Conservation (phyloP, 1,140 invertebrate species). For the Lanistes nyassanus region DNA sequence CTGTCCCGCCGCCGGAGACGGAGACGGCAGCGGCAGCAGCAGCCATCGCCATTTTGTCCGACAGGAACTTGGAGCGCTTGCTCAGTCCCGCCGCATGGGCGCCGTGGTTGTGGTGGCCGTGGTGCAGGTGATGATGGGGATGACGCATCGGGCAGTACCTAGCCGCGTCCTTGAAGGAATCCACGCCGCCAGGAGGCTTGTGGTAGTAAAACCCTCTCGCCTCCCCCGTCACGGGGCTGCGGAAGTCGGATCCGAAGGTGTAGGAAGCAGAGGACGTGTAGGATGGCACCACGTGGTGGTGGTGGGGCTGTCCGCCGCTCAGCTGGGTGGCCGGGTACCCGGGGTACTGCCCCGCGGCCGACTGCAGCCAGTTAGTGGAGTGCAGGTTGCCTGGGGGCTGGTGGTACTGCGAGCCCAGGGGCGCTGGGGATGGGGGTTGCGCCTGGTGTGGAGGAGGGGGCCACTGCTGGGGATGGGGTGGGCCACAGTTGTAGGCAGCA, state of each 20-base stretch:
- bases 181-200: not conserved
- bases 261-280: not conserved
- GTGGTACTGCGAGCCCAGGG: constrained; percentile 48
- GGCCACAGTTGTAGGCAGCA: constrained; percentile 45
- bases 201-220: constrained; percentile 33
- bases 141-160: constrained; percentile 31
- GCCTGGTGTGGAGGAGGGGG: constrained; percentile 39
- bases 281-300: not conserved
- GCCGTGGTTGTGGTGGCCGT: constrained; percentile 22
- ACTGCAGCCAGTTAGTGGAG: constrained; percentile 75
- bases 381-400: constrained; percentile 21
- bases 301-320: constrained; percentile 11
- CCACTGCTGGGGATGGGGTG: constrained; percentile 43
- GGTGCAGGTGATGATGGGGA: constrained; percentile 31
- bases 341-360: constrained; percentile 73
- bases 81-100: constrained; percentile 42
- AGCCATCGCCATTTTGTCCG: constrained; percentile 54
- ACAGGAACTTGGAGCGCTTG: constrained; percentile 49
- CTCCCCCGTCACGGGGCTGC: not conserved
- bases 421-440: constrained; percentile 34
- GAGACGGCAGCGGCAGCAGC: constrained; percentile 51
- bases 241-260: constrained; percentile 8
- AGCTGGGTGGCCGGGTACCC: constrained; percentile 5
- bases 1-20: not conserved
- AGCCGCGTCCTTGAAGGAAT: constrained; percentile 13